Evolutionary conservation across 2,888 invertebrate genomes (phyloP).

Genomic region (Melinopterus prodromus): DNA sequence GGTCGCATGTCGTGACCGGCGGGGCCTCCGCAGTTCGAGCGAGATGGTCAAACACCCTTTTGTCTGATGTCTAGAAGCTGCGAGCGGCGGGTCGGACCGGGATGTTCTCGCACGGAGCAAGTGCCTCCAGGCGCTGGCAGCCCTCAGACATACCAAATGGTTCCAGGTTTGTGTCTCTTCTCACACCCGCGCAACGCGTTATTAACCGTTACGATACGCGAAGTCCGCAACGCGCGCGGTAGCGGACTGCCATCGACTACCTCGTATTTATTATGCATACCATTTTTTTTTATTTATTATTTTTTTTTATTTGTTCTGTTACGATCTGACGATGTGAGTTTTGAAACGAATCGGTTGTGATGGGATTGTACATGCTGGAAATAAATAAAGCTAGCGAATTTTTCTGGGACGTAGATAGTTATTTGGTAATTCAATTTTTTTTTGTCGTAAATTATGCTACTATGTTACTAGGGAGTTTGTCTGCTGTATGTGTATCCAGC

Average conservation of each 20-base stretch:
- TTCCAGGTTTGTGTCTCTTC: conserved; percentile 90
- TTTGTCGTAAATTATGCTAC: too few species aligned
- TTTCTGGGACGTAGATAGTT: not conserved
- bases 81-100: conserved; percentile 80
- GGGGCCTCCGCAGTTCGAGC: conserved; percentile 45
- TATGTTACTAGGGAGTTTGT: too few species aligned
- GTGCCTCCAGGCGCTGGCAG: conserved; percentile 99
- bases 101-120: conserved; percentile 99
- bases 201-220: conserved; percentile 6
- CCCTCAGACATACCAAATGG: conserved; percentile 99
- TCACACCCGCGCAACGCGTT: conserved; percentile 53
- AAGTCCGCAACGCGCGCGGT: not conserved
- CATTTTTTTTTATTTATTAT: conserved; percentile 33
- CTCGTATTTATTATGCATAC: conserved; percentile 11
- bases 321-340: conserved; percentile 57
- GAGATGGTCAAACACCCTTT: conserved; percentile 82
- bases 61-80: conserved; percentile 62
- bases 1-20: conserved; percentile 47
- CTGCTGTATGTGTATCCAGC: too few species aligned
- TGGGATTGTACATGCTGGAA: not conserved
- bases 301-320: conserved; percentile 42
- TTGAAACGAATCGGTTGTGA: conserved; percentile 37
- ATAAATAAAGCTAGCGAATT: not conserved
- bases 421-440: too few species aligned
- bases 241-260: not conserved